Evolutionary conservation across 1,140 invertebrate species (phyloP).

Genomic region (Bombus terrestris): DNA sequence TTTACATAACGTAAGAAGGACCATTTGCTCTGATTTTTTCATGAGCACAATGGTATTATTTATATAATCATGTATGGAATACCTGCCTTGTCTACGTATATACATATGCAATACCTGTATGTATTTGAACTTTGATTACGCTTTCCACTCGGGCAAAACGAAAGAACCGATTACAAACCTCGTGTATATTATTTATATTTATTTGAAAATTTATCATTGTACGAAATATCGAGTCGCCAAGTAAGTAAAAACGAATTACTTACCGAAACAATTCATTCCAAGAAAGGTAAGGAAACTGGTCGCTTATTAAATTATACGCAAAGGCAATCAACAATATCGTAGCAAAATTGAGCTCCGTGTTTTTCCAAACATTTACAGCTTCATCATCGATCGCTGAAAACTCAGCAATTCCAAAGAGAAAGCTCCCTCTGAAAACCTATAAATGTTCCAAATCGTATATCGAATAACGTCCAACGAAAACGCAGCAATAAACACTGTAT

Average conservation of each 20-base stretch:
- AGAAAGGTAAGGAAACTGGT: neutral
- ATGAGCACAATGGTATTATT: neutral
- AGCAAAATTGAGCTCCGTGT: neutral
- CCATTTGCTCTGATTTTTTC: neutral
- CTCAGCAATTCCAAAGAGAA: neutral
- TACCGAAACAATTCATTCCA: neutral
- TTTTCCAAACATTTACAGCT: neutral
- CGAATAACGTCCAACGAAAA: conserved; percentile 11
- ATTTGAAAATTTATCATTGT: neutral
- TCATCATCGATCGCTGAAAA: neutral
- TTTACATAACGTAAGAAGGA: neutral
- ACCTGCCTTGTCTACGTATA: no score
- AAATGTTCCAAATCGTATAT: conserved; percentile 1
- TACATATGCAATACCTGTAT: no score
- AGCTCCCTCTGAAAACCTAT: neutral
- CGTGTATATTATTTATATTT: neutral
- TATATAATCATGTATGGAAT: neutral
- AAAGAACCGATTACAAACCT: neutral
- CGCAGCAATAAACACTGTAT: neutral
- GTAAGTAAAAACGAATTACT: neutral
- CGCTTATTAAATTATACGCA: no score
- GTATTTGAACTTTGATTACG: neutral
- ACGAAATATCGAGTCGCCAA: neutral
- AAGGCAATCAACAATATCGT: neutral
- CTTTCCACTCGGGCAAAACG: neutral